Evolutionary conservation across 2,888 invertebrate genomes (phyloP), one percentile per base, ranked within the genome.

Genomic region (Mythimna albipuncta): DNA sequence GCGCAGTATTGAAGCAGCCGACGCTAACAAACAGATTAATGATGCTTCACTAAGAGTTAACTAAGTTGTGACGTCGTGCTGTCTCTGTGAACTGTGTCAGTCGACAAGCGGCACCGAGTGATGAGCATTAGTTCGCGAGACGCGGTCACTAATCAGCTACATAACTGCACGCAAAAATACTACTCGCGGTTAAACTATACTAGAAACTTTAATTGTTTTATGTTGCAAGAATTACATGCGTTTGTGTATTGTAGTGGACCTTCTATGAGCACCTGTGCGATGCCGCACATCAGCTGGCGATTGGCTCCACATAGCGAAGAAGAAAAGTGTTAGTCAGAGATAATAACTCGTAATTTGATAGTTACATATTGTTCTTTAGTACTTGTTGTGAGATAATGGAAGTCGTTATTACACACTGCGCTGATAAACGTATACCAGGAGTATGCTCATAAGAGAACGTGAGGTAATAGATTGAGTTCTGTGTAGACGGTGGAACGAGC

Each of bases 11-110:
- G 74, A 59, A 67, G 65, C 26, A 52, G 55, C 32, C 16, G 35
- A 44, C 26, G 32, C 78, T 64, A 61, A 76, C 82, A 82, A 84
- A 72, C 58, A 65, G 57, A 76, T 81, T 84, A 78, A 74, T 78
- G 67, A 72, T n/a, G 64, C 59, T 57, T 59, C 64, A 55, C 69
- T 26, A 52, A 70, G 47, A 67, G 26, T 54, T 64, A 75, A 81
- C 70, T 57, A 32, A 70, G 52, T 67, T 52, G n/a, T n/a, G 13
- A 55, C 19, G 69, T 50, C 32, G 32, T 50, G 54, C 73, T 21
- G 64, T 50, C 6, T 9, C 63, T 47, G 72, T 38, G 52, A 61
- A 26, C 64, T 57, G 61, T 41, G 55, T 4, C 44, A 11, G 26
- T 9, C 2, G n/a, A 58, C 61, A 44, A 35, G 55, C 26, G 50